These are phyloP conservation scores for Periophthalmus modestus DNA, from an alignment of 2,113 vertebrate genomes.

Conservation along the genomic window DNA sequence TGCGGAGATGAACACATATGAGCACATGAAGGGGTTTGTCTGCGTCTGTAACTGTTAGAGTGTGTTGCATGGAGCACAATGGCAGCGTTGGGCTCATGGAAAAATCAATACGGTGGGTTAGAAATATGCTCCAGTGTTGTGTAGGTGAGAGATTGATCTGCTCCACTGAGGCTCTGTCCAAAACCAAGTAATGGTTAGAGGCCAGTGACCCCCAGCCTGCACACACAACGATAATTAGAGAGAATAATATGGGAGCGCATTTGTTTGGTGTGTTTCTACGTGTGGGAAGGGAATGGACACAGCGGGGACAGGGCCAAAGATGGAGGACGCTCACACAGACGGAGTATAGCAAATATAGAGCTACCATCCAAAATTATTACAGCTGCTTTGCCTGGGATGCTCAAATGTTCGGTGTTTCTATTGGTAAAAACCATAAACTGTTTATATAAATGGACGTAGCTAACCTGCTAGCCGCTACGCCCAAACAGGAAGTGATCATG, in stretches of 20 bases:
- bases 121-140: conserved; percentile 79
- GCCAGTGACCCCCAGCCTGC: conserved; percentile 73
- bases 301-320: conserved; percentile 37
- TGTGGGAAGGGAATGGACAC: conserved; percentile 27
- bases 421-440: too few relatives aligned
- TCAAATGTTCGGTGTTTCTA: too few relatives aligned
- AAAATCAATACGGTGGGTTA: conserved; percentile 81
- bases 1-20: conserved; percentile 74
- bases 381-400: too few relatives aligned
- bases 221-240: conserved; percentile 73
- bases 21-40: conserved; percentile 65
- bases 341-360: too few relatives aligned
- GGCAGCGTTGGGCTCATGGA: conserved; percentile 63
- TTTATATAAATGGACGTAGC: too few relatives aligned
- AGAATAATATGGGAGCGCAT: conserved; percentile 28
- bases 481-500: too few relatives aligned
- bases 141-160: conserved; percentile 79
- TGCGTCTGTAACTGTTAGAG: conserved; percentile 32
- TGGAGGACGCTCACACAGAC: conserved; percentile 38
- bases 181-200: conserved; percentile 81
- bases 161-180: conserved; percentile 70
- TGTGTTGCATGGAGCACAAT: conserved; percentile 66
- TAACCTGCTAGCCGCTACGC: too few relatives aligned
- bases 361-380: too few relatives aligned
- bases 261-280: conserved; percentile 32